A percentile compares a stretch with the other conserved stretches of the same genome.
Evolutionary conservation across 2,797 vertebrate genomes (phyloP).

Genomic region (Neostethus bicornis): DNA sequence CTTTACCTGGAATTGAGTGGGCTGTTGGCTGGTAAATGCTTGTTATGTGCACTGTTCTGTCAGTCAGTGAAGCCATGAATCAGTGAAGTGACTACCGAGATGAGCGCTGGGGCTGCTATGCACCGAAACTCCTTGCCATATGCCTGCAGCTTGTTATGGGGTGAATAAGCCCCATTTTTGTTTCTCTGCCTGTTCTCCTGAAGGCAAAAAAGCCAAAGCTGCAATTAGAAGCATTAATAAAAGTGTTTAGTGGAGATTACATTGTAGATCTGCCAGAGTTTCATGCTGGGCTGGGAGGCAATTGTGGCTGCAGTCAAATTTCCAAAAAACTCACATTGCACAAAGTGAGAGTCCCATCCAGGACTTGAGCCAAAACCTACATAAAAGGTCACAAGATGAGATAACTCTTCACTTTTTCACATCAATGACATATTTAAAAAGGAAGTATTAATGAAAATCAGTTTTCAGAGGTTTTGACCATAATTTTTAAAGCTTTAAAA

Average conservation of each 20-base stretch:
- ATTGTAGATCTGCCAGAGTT: conserved; percentile 65
- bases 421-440: too few species aligned
- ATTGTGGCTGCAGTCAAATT: conserved; percentile 43
- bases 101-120: conserved; percentile 23
- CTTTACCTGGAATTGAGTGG: conserved; percentile 39
- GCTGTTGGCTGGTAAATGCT: conserved; percentile 31
- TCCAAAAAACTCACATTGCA: conserved; percentile 27
- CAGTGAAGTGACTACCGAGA: conserved; percentile 23
- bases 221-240: conserved; percentile 79
- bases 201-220: conserved; percentile 58
- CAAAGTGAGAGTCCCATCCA: conserved; percentile 34
- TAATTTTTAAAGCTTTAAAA: too few species aligned
- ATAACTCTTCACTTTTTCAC: too few species aligned
- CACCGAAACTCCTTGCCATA: conserved; percentile 29
- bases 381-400: too few species aligned
- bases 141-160: conserved; percentile 57
- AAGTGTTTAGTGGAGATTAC: conserved; percentile 75
- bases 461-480: too few species aligned
- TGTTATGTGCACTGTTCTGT: conserved; percentile 25
- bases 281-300: conserved; percentile 55
- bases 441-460: too few species aligned
- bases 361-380: too few species aligned
- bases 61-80: conserved; percentile 34
- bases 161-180: conserved; percentile 62
- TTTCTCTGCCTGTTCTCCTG: conserved; percentile 62